These are phyloP conservation scores for Dasypolia templi DNA, from an alignment of 2,888 invertebrate genomes.

Conservation along the genomic window DNA sequence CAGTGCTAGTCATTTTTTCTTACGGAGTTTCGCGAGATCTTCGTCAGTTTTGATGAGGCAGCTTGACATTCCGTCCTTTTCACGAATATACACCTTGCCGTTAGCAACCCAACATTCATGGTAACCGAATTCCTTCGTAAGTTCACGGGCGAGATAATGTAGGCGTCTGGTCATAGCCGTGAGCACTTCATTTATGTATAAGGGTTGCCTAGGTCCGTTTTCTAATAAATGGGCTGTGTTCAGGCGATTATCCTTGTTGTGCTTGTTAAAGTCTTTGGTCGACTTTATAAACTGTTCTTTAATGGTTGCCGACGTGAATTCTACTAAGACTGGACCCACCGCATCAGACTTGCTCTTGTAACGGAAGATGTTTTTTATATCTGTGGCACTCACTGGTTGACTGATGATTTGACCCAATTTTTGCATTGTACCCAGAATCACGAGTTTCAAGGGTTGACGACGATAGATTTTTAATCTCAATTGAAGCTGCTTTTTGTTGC, in stretches of 20 bases:
- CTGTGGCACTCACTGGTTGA: not conserved
- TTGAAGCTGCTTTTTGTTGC: not conserved
- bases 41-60: not conserved
- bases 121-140: not conserved
- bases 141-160: no score
- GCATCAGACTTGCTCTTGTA: not conserved
- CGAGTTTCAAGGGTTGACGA: not conserved
- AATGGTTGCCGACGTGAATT: not conserved
- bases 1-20: not conserved
- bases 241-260: not conserved
- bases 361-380: not conserved
- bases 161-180: not conserved
- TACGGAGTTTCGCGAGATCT: not conserved
- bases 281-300: conserved; percentile 1
- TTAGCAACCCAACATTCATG: conserved; percentile 16
- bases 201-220: not conserved
- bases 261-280: not conserved
- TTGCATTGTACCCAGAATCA: not conserved
- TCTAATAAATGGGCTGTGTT: not conserved
- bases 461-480: not conserved
- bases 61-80: conserved; percentile 12
- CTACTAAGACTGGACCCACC: not conserved
- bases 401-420: not conserved
- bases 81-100: conserved; percentile 11
- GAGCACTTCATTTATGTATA: conserved; percentile 7